Base-by-base conservation (phyloP, 2,797 vertebrate species). In the Rhinichthys osculus region DNA sequence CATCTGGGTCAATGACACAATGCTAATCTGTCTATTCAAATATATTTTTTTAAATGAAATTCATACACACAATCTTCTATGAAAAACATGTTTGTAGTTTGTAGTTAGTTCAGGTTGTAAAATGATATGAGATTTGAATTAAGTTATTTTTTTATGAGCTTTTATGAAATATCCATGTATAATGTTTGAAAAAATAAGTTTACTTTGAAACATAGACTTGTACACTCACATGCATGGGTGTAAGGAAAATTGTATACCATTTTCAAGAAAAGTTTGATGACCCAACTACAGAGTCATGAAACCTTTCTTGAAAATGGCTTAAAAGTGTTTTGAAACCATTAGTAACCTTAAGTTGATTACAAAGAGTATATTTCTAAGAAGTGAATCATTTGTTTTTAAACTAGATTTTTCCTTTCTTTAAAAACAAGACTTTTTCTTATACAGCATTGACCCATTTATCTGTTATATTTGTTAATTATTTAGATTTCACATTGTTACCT, bases 401-500 rank as follows among this genome's bases (percentile, higher is more conserved):
- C 33, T 59, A 27, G 1, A 42, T 27, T 27, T 42, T 19, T 10
- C 38, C 54, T 62, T 78, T 21, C 35, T 62, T 78, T 78, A 9
- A 40, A 78, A 27, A 27, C 1, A 27, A 27, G 6, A 67, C 30
- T 3, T 78, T 35, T 76, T 16, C 21, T 78, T 78, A 59, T 38
- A 21, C n/a, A 10, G 59, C 47, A 21, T 59, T 40, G 23, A 59
- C 54, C 54, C 72, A 52, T 52, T 17, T 44, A 9, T 69, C 33
- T 70, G 23, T 69, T 50, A 16, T 59, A 21, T 64, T n/a, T 74
- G 42, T 74, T n/a, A 74, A 83, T 64, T 50, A 83, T 64, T 83
- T 52, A n/a, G n/a, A n/a, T 50, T 64, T 66, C 5, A 76, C 23
- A 62, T 33, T 23, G 23, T 83, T 74, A 23, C 35, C 64, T 77